Evolutionary conservation across 2,888 invertebrate genomes (phyloP).

Genomic region (Scrobipalpa costella): DNA sequence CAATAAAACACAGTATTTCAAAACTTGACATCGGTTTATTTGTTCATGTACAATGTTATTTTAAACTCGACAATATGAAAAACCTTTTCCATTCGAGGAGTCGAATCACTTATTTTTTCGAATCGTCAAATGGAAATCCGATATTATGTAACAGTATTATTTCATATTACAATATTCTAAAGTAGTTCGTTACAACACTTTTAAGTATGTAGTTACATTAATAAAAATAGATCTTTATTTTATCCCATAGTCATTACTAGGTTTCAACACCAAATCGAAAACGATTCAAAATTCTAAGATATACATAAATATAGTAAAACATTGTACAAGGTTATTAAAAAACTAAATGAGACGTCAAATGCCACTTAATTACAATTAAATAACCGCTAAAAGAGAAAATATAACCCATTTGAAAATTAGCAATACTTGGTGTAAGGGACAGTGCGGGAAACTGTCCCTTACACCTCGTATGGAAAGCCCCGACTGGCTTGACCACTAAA

Average conservation of each 20-base stretch:
- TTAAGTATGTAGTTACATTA: constrained; percentile 37
- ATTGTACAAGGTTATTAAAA: constrained; percentile 15
- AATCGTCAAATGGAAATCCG: constrained; percentile 44
- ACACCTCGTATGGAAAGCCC: no score
- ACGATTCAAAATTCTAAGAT: constrained; percentile 14
- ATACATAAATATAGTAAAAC: constrained; percentile 25
- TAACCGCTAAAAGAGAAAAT: not conserved
- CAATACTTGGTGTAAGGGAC: no score
- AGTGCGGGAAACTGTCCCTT: no score
- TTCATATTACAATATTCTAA: constrained; percentile 42
- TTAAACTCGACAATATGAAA: constrained; percentile 63
- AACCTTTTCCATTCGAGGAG: constrained; percentile 54
- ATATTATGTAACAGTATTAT: constrained; percentile 54
- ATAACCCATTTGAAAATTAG: constrained; percentile 14
- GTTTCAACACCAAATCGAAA: constrained; percentile 30
- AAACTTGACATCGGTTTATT: constrained; percentile 53
- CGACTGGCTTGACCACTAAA: no score
- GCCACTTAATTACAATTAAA: constrained; percentile 5
- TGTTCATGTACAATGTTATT: constrained; percentile 59
- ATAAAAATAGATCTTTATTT: constrained; percentile 38
- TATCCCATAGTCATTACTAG: constrained; percentile 30
- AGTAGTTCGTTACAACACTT: constrained; percentile 50
- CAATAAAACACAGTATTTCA: constrained; percentile 46
- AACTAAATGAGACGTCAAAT: not conserved
- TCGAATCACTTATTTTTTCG: constrained; percentile 34